Base-by-base conservation (phyloP, 2,113 vertebrate genomes). In the Hippotragus niger region DNA sequence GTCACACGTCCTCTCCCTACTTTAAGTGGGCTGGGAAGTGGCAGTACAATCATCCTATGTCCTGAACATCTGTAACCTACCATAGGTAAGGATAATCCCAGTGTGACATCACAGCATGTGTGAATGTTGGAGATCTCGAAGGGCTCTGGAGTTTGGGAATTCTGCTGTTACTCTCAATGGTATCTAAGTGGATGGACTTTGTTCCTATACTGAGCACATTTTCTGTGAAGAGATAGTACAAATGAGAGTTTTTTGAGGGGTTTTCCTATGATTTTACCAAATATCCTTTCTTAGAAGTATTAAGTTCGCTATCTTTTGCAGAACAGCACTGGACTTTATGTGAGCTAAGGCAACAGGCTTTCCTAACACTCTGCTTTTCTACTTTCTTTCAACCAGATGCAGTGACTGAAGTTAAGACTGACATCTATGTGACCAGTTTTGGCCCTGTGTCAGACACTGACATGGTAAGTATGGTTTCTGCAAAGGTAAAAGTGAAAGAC, bases 361-460 rank as follows among this genome's bases (percentile, higher is more conserved):
- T 98, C 86, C 96, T 98, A 98, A 97, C 81, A n/a, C 10, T 74
- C 53, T 76, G 25, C 78, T 91, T 97, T 92, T 97, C 94, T 95
- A 45, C 21, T 93, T 93, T 95, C 27, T 90, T 94, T 97, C 86
- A 96, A 95, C 88, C 98, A 99, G 99, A 99, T 99, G 99, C 99
- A 5, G 99, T 99, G 97, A 99, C 99, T 23, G 99, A 99, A 99
- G 99, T 99, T 96, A 99, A 99, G 98, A 99, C 99, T 90, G 99
- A 99, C 98, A 99, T 99, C 98, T 99, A 99, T 0, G 99, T 99
- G 98, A 99, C 99, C 0, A 99, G 99, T 98, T 99, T 99, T 47
- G 99, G 99, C 86, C 99, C 99, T 0, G 99, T 99, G 90, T 99
- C 99, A 40, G 99, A 99, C 97, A 99, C 99, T 74, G 99, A 99